phyloP scores from a whole-genome alignment of 2,888 invertebrate species.

The Oscheius sp. region DNA sequence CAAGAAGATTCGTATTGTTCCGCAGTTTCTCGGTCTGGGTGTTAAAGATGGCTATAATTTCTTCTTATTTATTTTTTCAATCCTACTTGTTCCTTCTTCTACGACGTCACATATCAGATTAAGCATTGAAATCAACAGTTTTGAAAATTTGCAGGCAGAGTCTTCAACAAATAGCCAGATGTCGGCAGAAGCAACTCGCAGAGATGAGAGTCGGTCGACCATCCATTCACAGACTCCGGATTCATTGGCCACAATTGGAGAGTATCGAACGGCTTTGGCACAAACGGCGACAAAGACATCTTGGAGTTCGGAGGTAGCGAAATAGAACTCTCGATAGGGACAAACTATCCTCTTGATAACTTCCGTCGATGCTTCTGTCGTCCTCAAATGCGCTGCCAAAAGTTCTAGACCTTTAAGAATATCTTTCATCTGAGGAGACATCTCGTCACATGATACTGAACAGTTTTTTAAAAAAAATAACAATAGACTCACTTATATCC shows the following conservation, averaged over 20 bases:
- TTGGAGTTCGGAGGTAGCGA: conserved; percentile 26
- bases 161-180: conserved; percentile 48
- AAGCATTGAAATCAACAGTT: conserved; percentile 29
- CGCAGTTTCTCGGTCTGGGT: neutral
- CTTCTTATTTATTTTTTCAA: neutral
- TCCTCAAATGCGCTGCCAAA: conserved; percentile 26
- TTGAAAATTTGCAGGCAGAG: conserved; percentile 43
- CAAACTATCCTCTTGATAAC: conserved; percentile 19
- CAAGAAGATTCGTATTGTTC: neutral
- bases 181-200: conserved; percentile 30
- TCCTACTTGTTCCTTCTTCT: conserved; percentile 23
- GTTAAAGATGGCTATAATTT: conserved; percentile 15
- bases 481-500: conserved; percentile 4
- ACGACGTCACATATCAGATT: conserved; percentile 26
- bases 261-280: conserved; percentile 18
- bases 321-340: conserved; percentile 28
- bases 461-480: neutral
- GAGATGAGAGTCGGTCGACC: conserved; percentile 21
- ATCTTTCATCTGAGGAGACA: conserved; percentile 17
- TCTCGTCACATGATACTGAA: conserved; percentile 14
- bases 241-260: conserved; percentile 18
- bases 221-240: conserved; percentile 31
- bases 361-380: conserved; percentile 19
- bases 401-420: conserved; percentile 24
- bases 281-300: conserved; percentile 34